phyloP scores from a whole-genome alignment of 2,113 vertebrate species.

The Mola mola region DNA sequence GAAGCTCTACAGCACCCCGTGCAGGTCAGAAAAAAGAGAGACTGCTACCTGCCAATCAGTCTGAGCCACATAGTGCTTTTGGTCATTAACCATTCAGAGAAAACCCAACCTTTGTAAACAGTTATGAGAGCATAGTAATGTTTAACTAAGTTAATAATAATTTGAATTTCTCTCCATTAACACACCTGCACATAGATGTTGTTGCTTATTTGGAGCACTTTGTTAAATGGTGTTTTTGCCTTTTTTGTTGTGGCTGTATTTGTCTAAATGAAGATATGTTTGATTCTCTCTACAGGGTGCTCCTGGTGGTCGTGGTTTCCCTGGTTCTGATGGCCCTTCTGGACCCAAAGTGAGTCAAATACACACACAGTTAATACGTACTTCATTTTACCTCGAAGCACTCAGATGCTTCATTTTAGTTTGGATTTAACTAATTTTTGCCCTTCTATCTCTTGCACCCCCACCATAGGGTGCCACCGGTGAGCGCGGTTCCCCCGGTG shows the following conservation, averaged over 20 bases:
- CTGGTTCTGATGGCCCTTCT: conserved; percentile 89
- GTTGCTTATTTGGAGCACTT: too few species aligned
- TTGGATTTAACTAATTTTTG: neutral
- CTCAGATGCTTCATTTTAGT: neutral
- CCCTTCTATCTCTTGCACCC: neutral
- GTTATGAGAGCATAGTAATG: too few species aligned
- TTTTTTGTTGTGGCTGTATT: neutral
- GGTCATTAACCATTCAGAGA: too few species aligned
- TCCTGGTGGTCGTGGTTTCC: conserved; percentile 95
- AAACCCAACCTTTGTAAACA: too few species aligned
- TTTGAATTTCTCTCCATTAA: too few species aligned
- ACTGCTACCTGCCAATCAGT: too few species aligned
- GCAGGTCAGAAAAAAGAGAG: too few species aligned
- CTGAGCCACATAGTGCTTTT: too few species aligned
- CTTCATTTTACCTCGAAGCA: neutral
- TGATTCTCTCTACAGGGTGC: conserved; percentile 83
- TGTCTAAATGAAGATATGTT: neutral
- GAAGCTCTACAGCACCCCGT: too few species aligned
- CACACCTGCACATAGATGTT: too few species aligned
- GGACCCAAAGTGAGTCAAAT: conserved; percentile 88
- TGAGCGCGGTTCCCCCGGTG: conserved; percentile 90
- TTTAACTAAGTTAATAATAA: too few species aligned
- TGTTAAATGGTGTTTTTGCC: too few species aligned
- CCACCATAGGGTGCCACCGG: conserved; percentile 87
- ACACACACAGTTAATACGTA: neutral